Base-by-base conservation (phyloP, 2,888 invertebrate species). In the Germaria angustata region DNA sequence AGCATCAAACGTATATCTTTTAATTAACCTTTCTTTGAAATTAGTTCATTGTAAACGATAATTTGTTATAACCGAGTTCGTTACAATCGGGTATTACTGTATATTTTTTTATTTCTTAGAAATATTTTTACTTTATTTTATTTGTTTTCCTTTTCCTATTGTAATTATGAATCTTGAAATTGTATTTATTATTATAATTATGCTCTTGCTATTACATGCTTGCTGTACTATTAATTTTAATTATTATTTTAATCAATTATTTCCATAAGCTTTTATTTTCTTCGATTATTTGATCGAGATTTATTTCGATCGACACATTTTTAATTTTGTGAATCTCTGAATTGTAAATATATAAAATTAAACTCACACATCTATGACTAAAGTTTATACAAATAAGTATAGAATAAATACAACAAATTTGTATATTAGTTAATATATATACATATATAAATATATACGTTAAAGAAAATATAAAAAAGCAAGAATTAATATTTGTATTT, bases 401-500 rank as follows among this genome's bases (percentile, higher is more conserved):
- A 28, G 41, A 5, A 84, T 75, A 81, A 36, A 61, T 76, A 78
- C 2, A 34, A 17, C 5, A 51, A 75, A 59, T 79, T 76, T 75
- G 83, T 82, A 80, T 80, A 68, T 61, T 72, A 73, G 65, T 63
- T 71, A 57, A 79, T 57, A 68, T 68, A 79, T 66, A 72, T 65
- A 77, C 24, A 61, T n/a, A n/a, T n/a, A 36, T 41, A 55, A 22
- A 63, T 17, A 57, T 11, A 69, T 28, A 65, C 11, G 36, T 22
- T 44, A 53, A 80, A 82, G 81, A 81, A 57, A 84, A 80, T 49
- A 72, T 68, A 68, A 81, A 82, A 51, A n/a, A n/a, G n/a, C 36
- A 72, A 75, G 80, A 59, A 53, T 44, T 59, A 61, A 79, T 77
- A 85, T 84, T 84, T 83, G 83, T 85, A 84, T 81, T 84, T 85